These are phyloP conservation scores for Siniperca chuatsi DNA, from an alignment of 2,113 vertebrate genomes.

Conservation along the genomic window DNA sequence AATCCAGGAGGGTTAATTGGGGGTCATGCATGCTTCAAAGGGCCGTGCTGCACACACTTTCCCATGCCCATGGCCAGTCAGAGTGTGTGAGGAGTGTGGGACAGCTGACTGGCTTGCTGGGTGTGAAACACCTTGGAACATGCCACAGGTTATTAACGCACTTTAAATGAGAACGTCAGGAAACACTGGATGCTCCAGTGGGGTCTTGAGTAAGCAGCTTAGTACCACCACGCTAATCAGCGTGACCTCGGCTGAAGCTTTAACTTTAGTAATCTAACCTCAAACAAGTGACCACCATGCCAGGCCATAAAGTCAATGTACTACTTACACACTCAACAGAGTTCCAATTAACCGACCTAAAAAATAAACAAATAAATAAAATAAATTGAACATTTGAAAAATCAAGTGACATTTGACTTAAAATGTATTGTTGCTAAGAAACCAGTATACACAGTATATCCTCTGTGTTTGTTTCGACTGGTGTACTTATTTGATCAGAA, in stretches of 20 bases:
- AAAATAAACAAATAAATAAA: not conserved
- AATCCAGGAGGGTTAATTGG: slow-evolving; percentile 66
- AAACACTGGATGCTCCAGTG: slow-evolving; percentile 43
- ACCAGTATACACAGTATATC: not conserved
- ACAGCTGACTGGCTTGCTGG: slow-evolving; percentile 18
- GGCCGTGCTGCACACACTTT: slow-evolving; percentile 43
- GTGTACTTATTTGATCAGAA: not conserved
- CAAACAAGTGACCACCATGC: slow-evolving; percentile 21
- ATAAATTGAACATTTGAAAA: not conserved
- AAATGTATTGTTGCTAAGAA: not conserved
- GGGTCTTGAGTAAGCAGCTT: slow-evolving; percentile 62
- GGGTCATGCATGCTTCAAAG: slow-evolving; percentile 64
- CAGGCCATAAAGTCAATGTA: not conserved
- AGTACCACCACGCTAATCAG: slow-evolving; percentile 37
- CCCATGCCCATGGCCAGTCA: not conserved
- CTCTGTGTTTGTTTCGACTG: not conserved
- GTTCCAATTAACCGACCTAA: not conserved
- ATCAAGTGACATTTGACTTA: not conserved
- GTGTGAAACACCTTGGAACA: slow-evolving; percentile 53
- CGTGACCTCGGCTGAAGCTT: slow-evolving; percentile 32
- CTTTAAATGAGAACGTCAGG: slow-evolving; percentile 59
- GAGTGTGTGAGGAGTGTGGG: slow-evolving; percentile 5
- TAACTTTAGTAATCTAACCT: slow-evolving; percentile 33
- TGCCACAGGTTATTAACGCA: slow-evolving; percentile 66
- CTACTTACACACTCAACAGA: not conserved